These are phyloP conservation scores for Chymomyza amoena DNA, from an alignment of 2,888 invertebrate genomes.

Conservation along the genomic window DNA sequence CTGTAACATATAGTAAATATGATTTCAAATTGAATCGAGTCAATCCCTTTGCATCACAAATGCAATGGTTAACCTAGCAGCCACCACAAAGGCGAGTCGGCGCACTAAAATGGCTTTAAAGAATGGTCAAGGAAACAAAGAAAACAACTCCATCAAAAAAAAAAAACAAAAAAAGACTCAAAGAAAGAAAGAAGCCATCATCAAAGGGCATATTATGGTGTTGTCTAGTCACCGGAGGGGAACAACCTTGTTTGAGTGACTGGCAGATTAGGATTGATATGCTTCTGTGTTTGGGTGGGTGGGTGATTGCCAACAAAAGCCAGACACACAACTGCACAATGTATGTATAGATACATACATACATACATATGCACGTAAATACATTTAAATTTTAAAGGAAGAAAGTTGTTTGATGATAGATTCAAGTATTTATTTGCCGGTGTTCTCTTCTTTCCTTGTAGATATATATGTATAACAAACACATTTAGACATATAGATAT, in stretches of 20 bases:
- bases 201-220: background rate
- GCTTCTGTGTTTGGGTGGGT: constrained; percentile 22
- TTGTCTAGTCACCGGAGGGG: background rate
- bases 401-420: background rate
- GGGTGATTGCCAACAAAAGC: constrained; percentile 44
- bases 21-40: constrained; percentile 26
- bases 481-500: background rate
- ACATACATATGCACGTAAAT: background rate
- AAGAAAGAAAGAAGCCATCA: background rate
- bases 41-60: no score
- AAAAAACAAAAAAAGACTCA: background rate
- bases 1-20: background rate
- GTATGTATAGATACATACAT: background rate
- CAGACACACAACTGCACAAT: constrained; percentile 27
- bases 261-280: constrained; percentile 5
- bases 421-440: background rate
- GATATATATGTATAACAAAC: background rate
- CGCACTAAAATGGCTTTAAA: background rate
- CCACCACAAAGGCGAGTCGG: constrained; percentile 39
- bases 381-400: background rate
- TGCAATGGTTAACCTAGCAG: background rate
- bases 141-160: background rate
- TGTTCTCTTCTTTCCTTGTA: background rate
- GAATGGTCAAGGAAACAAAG: background rate
- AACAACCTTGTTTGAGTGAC: constrained; percentile 54